Evolutionary conservation across 2,888 invertebrate genomes (phyloP).

Genomic region (Leucoma salicis): DNA sequence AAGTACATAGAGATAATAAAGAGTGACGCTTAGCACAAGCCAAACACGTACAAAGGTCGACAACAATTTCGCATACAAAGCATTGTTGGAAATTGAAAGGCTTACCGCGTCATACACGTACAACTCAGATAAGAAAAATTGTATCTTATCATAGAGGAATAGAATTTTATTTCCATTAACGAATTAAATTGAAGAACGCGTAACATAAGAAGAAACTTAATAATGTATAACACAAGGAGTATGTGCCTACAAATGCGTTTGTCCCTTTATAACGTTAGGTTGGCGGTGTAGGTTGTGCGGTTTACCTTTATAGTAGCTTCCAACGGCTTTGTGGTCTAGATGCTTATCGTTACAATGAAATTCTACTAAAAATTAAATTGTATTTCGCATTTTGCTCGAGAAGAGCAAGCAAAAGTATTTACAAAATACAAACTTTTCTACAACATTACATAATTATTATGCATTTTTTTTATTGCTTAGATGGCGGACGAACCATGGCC

Average conservation of each 20-base stretch:
- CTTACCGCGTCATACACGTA: slow-evolving; percentile 48
- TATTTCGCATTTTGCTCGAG: no score
- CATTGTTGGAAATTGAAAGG: slow-evolving; percentile 66
- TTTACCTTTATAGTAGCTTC: background rate
- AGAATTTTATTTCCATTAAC: slow-evolving; percentile 16
- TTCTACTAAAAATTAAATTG: no score
- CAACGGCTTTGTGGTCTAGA: no score
- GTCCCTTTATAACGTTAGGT: slow-evolving; percentile 31
- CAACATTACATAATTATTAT: no score
- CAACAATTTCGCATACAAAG: slow-evolving; percentile 68
- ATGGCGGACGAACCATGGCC: no score
- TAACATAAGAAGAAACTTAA: slow-evolving; percentile 57
- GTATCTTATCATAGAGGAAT: slow-evolving; percentile 23
- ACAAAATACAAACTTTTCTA: no score
- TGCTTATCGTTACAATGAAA: no score
- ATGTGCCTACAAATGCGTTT: slow-evolving; percentile 44
- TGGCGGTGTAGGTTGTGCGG: background rate
- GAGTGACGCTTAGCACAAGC: slow-evolving; percentile 39
- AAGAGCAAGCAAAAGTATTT: no score
- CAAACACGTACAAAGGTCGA: slow-evolving; percentile 62
- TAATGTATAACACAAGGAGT: slow-evolving; percentile 45
- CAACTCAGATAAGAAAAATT: slow-evolving; percentile 20
- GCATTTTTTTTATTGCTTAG: no score
- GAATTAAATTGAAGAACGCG: slow-evolving; percentile 15
- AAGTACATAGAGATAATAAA: slow-evolving; percentile 38